Base-by-base conservation (phyloP, 2,888 invertebrate genomes). In the Nematopogon swammerdamellus region DNA sequence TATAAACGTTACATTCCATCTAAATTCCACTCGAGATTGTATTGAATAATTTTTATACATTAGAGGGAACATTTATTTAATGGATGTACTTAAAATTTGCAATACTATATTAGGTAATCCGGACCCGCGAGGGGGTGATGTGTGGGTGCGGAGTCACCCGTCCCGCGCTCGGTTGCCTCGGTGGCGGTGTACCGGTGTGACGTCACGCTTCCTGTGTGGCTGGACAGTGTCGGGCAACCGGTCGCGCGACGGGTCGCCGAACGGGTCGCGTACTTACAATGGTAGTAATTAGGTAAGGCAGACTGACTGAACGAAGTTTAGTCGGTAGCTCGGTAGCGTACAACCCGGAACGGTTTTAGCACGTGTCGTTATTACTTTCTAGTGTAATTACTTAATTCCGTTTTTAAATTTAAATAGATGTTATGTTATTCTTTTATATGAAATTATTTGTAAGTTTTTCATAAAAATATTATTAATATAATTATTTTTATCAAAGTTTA, bases 401-500 rank as follows among this genome's bases (percentile, higher is more conserved):
- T 62, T 75, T n/a, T 49, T 70, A 65, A 74, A 73, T 68, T 62
- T 36, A 65, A 72, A 77, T 79, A 79, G 77, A 77, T 77, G 76
- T 79, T 79, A 79, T 73, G 79, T 79, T 79, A 77, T 79, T 72
- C 68, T 80, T 75, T 79, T 79, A 79, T 75, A 79, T 73, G 70
- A 74, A 74, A 50, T 47, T 77, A 72, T 75, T 80, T 76, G 73
- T 80, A 80, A 77, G 77, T 77, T 74, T 54, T 76, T 76, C 79
- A 79, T 80, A 77, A 77, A 63, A 80, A 79, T 77, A 77, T 76
- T 76, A 76, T 76, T 79, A 79, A 77, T 79, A 79, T 79, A 79
- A 80, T 80, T 74, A 80, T 80, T 80, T 80, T 80, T 80, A 80
- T 80, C 80, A 80, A 80, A 80, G 80, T 80, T 80, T 80, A 80